phyloP scores from a whole-genome alignment of 2,888 invertebrate genomes.

The Gibbula magus region DNA sequence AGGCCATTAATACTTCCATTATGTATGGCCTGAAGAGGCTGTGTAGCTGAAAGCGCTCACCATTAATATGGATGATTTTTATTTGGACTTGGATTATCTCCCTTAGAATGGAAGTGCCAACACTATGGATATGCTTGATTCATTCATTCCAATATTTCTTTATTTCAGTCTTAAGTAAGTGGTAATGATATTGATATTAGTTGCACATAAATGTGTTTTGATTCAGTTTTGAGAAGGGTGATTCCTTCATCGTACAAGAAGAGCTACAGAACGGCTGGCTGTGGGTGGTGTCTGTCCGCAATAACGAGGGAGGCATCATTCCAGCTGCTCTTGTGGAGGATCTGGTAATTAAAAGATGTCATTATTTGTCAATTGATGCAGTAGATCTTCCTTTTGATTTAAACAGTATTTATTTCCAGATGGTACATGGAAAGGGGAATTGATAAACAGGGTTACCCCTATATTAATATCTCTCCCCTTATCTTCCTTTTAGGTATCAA shows the following conservation, averaged over 20 bases:
- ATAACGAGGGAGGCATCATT: constrained; percentile 93
- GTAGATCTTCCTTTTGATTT: too few relatives aligned
- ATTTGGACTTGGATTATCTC: background rate
- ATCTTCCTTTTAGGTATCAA: too few relatives aligned
- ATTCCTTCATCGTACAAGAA: constrained; percentile 96
- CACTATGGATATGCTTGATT: background rate
- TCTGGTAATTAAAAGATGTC: constrained; percentile 71
- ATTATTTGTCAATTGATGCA: background rate
- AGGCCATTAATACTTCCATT: too few relatives aligned
- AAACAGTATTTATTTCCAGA: too few relatives aligned
- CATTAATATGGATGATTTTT: background rate
- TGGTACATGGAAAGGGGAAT: too few relatives aligned
- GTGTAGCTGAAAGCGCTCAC: too few relatives aligned
- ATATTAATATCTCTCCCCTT: too few relatives aligned
- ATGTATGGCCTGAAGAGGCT: too few relatives aligned
- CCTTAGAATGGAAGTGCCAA: background rate
- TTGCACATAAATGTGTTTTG: background rate
- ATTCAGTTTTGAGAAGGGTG: constrained; percentile 80
- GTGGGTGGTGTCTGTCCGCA: constrained; percentile 96
- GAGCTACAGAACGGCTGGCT: constrained; percentile 98
- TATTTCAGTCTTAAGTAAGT: background rate
- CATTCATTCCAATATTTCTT: background rate
- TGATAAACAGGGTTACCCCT: too few relatives aligned
- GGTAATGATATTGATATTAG: too few relatives aligned
- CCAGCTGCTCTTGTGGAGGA: constrained; percentile 96